These are phyloP conservation scores for Bursaphelenchus mucronatus DNA, from an alignment of 1,140 invertebrate species.

Conservation along the genomic window DNA sequence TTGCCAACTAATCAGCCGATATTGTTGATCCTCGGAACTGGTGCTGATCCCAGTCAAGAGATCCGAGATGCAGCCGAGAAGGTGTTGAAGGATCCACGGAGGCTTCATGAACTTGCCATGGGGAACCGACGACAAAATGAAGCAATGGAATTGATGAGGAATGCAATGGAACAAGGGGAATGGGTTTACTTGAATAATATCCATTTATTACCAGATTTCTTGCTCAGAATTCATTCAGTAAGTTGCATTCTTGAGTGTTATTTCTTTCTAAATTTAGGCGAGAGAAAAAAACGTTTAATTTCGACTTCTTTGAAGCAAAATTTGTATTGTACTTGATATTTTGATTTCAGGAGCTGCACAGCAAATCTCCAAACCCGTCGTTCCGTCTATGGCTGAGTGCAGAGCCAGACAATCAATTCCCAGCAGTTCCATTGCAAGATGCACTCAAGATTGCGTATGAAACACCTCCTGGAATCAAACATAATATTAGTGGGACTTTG, in stretches of 20 bases:
- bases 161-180: constrained; percentile 26
- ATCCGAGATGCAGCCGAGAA: constrained; percentile 68
- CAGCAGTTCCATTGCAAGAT: constrained; percentile 67
- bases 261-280: too few relatives aligned
- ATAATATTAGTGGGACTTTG: constrained; percentile 63
- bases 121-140: constrained; percentile 35
- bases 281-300: too few relatives aligned
- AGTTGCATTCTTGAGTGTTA: not conserved
- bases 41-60: constrained; percentile 78
- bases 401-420: constrained; percentile 71
- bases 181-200: constrained; percentile 67
- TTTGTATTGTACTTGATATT: constrained; percentile 5
- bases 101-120: constrained; percentile 45
- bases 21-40: constrained; percentile 71
- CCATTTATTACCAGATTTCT: constrained; percentile 76
- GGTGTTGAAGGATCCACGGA: constrained; percentile 53
- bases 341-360: constrained; percentile 66
- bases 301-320: too few relatives aligned
- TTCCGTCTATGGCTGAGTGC: constrained; percentile 76
- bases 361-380: constrained; percentile 66
- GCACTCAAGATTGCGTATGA: constrained; percentile 81
- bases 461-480: constrained; percentile 67
- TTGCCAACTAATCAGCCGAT: constrained; percentile 66
- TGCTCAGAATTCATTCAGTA: constrained; percentile 71
- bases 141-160: constrained; percentile 29